Evolutionary conservation across 1,140 invertebrate species (phyloP), one percentile per base, ranked within the genome.

Genomic region (Stegodyphus mimosarum): DNA sequence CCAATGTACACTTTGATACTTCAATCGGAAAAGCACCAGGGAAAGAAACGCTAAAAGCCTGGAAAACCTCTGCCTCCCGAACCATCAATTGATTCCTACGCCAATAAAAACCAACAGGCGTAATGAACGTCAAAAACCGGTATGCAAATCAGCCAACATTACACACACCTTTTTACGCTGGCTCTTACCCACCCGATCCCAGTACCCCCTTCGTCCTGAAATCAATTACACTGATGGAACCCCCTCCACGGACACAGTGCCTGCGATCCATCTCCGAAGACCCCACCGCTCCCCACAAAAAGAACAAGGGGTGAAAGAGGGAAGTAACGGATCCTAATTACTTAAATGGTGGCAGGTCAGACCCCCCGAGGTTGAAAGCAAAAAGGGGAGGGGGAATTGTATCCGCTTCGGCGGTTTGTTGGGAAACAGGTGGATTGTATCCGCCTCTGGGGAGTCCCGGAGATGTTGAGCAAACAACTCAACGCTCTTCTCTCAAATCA

Each of bases 221-320:
- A 83, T 83, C 79, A 83, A 83, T 83, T 83, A 83, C 79, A 71
- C 79, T 83, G 79, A 83, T 83, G 79, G 79, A 83, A 83, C 70
- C 53, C 33, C 71, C 33, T 33, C 33, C 33, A 33, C 33, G 33
- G 33, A 33, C 33, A 33, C 33, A 33, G 33, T 33, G 33, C 33
- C 33, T 33, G 33, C 33, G 33, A 33, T 33, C 33, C 33, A 33
- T 52, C 55, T 48, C 55, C 69, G 50, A 71, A 18, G 6, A 71
- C 51, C 69, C 15, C 51, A 51, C 48, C 49, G 6, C n/a, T 10
- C 4, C 55, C 55, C 55, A n/a, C 76, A 67, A 17, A 60, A 71
- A 17, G 69, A 13, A 49, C 18, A 53, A 73, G 33, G 60, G 70
- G 64, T 64, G 18, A 48, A 49, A 18, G 79, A 55, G 10, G 49